Percentiles rank a stretch among this genome's conserved stretches.
Conservation (phyloP, 2,888 invertebrate genomes). For the Sminthurinus aureus region DNA sequence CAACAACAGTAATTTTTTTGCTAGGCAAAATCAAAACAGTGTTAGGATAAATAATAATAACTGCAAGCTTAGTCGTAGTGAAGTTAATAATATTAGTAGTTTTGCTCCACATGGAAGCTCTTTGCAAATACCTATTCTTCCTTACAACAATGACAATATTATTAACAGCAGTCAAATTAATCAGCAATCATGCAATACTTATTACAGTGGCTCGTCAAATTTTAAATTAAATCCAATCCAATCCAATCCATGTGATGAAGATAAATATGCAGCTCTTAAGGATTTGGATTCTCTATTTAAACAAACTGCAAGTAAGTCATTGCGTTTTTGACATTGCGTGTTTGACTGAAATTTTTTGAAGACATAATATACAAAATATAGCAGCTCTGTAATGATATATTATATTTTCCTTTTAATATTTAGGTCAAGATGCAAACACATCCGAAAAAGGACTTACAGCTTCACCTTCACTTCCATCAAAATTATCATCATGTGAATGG, state of each 20-base stretch:
- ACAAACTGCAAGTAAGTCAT: constrained; percentile 54
- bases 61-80: constrained; percentile 11
- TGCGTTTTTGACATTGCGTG: constrained; percentile 5
- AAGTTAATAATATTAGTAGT: not conserved
- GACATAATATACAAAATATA: not conserved
- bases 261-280: constrained; percentile 94
- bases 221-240: not conserved
- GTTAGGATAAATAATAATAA: not conserved
- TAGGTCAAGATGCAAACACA: constrained; percentile 49
- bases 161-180: too few species aligned
- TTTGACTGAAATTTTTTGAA: not conserved
- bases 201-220: not conserved
- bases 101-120: constrained; percentile 14
- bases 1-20: constrained; percentile 17
- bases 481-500: constrained; percentile 50
- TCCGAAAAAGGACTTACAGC: constrained; percentile 43
- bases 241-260: constrained; percentile 67
- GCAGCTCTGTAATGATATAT: not conserved
- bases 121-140: constrained; percentile 51
- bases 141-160: constrained; percentile 32
- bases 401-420: not conserved
- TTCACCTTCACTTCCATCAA: constrained; percentile 54
- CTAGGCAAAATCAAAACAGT: constrained; percentile 19
- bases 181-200: not conserved
- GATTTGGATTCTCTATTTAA: constrained; percentile 80